Percentiles rank a stretch among this genome's conserved stretches.
These are phyloP conservation scores for Odontomyia ornata DNA, from an alignment of 2,888 invertebrate species.

Conservation along the genomic window DNA sequence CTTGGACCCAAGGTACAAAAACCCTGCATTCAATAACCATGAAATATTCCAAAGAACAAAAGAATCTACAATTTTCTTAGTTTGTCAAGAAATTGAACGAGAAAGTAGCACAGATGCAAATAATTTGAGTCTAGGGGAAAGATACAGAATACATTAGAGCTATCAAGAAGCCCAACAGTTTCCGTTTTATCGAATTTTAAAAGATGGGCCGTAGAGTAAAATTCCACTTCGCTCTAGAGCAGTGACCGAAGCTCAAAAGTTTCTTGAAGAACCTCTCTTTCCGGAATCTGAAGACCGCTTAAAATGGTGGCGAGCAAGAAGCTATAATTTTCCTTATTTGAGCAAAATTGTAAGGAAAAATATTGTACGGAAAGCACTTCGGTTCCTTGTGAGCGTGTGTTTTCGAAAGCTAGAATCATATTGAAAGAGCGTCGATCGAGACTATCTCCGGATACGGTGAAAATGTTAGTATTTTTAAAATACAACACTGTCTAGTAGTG, in stretches of 20 bases:
- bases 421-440: not conserved
- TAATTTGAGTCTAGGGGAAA: no score
- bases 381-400: slow-evolving; percentile 3
- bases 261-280: slow-evolving; percentile 2
- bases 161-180: no score
- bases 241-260: not conserved
- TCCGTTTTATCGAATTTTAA: not conserved
- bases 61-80: no score
- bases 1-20: not conserved
- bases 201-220: not conserved
- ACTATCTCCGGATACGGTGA: not conserved
- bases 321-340: not conserved
- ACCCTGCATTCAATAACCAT: not conserved
- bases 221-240: not conserved
- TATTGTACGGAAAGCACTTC: not conserved
- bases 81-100: no score
- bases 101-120: no score
- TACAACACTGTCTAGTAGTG: not conserved
- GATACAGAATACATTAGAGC: no score
- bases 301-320: not conserved
- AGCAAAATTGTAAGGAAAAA: slow-evolving; percentile 3
- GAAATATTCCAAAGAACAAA: not conserved
- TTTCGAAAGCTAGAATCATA: not conserved
- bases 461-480: not conserved
- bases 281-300: not conserved